A percentile compares a stretch with the other conserved stretches of the same genome.
phyloP scores from a whole-genome alignment of 2,797 vertebrate genomes.

The Orientallactaga sibirica region DNA sequence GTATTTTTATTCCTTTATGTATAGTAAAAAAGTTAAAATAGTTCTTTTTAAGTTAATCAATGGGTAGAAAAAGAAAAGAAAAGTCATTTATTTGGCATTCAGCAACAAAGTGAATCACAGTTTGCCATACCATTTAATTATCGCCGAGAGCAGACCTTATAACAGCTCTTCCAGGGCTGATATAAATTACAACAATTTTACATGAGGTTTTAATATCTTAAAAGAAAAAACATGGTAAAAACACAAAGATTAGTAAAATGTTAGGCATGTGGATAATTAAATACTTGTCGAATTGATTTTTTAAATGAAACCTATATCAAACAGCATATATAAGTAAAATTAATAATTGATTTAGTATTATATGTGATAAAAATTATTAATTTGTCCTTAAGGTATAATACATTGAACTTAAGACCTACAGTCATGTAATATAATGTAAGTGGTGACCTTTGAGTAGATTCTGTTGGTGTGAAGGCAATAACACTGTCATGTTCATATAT shows the following conservation, averaged over 20 bases:
- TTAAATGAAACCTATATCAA: neutral
- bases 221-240: neutral
- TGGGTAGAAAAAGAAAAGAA: neutral
- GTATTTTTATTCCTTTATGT: neutral
- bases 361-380: neutral
- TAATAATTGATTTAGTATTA: neutral
- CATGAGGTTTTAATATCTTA: neutral
- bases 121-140: neutral
- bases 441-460: neutral
- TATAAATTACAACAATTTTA: conserved; percentile 24
- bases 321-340: conserved; percentile 10
- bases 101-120: neutral
- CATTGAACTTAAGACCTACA: neutral
- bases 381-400: neutral
- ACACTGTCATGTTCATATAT: neutral
- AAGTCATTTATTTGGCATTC: neutral
- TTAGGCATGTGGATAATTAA: conserved; percentile 6
- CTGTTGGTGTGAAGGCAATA: neutral
- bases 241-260: neutral
- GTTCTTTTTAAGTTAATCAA: conserved; percentile 4
- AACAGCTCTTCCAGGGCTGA: neutral
- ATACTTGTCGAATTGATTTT: neutral
- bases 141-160: neutral
- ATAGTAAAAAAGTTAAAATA: neutral
- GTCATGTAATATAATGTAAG: neutral